Evolutionary conservation across 37 sponge, comb jelly and placozoan species (phyloP), one percentile per base, ranked within the genome.

Genomic region (Haliclona indistincta): DNA sequence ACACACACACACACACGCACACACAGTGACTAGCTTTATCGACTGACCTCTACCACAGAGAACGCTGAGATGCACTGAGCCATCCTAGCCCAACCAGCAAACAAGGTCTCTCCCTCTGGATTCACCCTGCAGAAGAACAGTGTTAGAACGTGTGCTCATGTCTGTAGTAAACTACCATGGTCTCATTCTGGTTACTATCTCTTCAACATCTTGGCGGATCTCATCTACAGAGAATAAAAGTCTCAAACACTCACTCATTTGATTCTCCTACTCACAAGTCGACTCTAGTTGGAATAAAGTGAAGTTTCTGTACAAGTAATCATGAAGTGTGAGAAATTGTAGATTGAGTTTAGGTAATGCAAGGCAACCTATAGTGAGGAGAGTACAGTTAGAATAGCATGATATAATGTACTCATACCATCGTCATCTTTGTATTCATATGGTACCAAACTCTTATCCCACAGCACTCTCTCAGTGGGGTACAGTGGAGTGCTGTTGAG

Each of bases 271-370:
- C 84, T 64, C 42, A 93, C 94, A 98, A 17, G 96, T 98, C 0
- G 99, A 92, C 70, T 98, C 99, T 64, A 98, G 86, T 32, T 91
- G 34, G 71, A 98, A 98, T 78, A 98, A 74, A 56, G 71, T 86
- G 64, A 90, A 85, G 77, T 98, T 98, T 5, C 99, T 75, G 33
- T 95, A 82, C 22, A 98, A 81, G 43, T 98, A 98, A 75, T 98
- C 99, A 45, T 95, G 99, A 8, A 98, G 89, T 8, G 99, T 98
- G 61, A 98, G 91, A 66, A 95, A 98, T 79, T 98, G 99, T n/a
- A 98, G 87, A 64, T 98, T 98, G n/a, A 98, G 89, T 68, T 98
- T 98, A 19, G 99, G 99, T 20, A 98, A 87, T 40, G 99, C 95
- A 28, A 98, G 79, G 69, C 93, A 95, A 32, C 91, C 95, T 87